phyloP scores from a whole-genome alignment of 2,797 vertebrate species.

The Fistularia tabacaria region DNA sequence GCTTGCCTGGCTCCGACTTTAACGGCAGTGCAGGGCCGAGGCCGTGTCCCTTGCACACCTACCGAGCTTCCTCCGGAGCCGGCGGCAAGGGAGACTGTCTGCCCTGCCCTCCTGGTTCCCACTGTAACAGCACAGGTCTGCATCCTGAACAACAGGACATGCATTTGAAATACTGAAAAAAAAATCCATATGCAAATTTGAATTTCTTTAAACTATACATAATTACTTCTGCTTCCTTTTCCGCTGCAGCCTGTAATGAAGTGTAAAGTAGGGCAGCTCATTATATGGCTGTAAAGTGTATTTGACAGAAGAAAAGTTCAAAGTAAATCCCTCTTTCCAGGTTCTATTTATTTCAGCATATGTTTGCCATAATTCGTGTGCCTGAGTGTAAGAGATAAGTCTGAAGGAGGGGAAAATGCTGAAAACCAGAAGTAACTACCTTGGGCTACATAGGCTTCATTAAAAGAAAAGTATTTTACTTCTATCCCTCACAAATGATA shows the following conservation, averaged over 20 bases:
- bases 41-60: constrained; percentile 81
- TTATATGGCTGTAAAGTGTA: background rate
- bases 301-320: constrained; percentile 13
- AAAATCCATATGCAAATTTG: no score
- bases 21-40: constrained; percentile 63
- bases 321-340: constrained; percentile 8
- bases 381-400: constrained; percentile 17
- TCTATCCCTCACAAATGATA: constrained; percentile 10
- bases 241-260: constrained; percentile 3
- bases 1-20: constrained; percentile 60
- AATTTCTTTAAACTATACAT: no score
- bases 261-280: constrained; percentile 5
- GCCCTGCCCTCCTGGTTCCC: constrained; percentile 79
- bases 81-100: constrained; percentile 78
- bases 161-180: no score
- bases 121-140: constrained; percentile 81
- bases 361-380: background rate
- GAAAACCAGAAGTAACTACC: no score
- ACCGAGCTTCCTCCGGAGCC: constrained; percentile 73
- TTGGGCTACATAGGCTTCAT: constrained; percentile 2
- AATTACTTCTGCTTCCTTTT: background rate
- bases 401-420: background rate
- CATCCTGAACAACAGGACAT: no score
- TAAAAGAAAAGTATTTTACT: constrained; percentile 8
- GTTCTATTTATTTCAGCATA: constrained; percentile 24